A percentile compares a stretch with the other conserved stretches of the same genome.
Evolutionary conservation across 2,888 invertebrate species (phyloP).

Genomic region (Augochlorella aurata): DNA sequence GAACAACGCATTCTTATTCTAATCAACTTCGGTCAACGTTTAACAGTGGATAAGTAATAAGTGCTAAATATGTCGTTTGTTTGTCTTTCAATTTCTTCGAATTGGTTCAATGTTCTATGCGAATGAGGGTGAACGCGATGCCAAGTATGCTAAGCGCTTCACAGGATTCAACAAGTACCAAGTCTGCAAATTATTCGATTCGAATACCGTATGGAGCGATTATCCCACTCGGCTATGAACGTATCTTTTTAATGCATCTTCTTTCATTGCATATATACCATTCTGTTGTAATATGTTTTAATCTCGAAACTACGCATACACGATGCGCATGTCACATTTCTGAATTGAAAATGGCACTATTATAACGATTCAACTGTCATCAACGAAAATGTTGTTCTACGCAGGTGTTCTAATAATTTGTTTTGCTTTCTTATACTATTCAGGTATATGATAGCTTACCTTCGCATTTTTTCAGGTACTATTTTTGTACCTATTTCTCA

Average conservation of each 20-base stretch:
- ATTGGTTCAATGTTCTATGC: not conserved
- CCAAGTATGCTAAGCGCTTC: slow-evolving; percentile 5
- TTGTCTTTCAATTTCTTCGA: not conserved
- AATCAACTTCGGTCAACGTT: slow-evolving; percentile 27
- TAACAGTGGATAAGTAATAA: not conserved
- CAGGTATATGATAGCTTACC: slow-evolving; percentile 48
- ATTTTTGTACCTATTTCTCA: slow-evolving; percentile 67
- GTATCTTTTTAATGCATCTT: slow-evolving; percentile 9
- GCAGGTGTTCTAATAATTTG: slow-evolving; percentile 10
- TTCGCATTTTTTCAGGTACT: slow-evolving; percentile 65
- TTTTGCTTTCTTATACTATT: slow-evolving; percentile 28
- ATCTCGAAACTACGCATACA: slow-evolving; percentile 24
- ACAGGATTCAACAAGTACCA: not conserved
- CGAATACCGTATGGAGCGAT: slow-evolving; percentile 38
- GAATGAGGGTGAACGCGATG: not conserved
- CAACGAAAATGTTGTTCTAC: slow-evolving; percentile 21
- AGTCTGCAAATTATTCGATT: slow-evolving; percentile 34
- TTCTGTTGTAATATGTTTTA: slow-evolving; percentile 37
- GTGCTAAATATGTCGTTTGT: slow-evolving; percentile 24
- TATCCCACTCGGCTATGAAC: slow-evolving; percentile 9
- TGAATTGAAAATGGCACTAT: slow-evolving; percentile 30
- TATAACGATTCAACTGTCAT: slow-evolving; percentile 39
- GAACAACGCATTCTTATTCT: slow-evolving; percentile 19
- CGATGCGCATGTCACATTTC: not conserved
- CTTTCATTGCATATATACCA: slow-evolving; percentile 10